A percentile compares a stretch with the other conserved stretches of the same genome.
Conservation (phyloP, 2,113 vertebrate species). For the Ovibos moschatus region DNA sequence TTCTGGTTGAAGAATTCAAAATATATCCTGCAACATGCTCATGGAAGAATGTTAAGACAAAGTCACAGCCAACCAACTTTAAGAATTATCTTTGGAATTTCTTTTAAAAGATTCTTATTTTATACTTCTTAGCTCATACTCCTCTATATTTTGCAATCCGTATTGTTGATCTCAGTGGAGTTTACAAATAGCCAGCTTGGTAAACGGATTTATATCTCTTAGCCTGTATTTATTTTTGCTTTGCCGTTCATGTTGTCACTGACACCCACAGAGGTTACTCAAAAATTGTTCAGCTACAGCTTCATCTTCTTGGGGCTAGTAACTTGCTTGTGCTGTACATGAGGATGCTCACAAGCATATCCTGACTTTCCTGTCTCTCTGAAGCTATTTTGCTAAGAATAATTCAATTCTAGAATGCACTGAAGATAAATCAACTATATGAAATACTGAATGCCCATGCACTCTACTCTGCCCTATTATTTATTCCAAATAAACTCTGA, state of each 20-base stretch:
- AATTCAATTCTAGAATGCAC: not conserved
- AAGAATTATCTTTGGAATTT: not conserved
- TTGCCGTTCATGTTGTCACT: not conserved
- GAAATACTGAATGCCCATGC: not conserved
- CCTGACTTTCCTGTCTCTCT: not conserved
- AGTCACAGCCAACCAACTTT: not conserved
- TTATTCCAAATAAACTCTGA: not conserved
- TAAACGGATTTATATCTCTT: not conserved
- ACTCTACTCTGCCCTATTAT: not conserved
- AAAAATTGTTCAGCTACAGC: not conserved
- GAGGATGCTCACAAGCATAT: not conserved
- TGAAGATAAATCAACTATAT: not conserved
- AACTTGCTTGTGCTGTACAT: not conserved
- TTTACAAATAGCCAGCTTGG: not conserved
- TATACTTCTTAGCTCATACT: not conserved
- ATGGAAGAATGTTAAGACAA: not conserved
- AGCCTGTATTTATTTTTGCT: not conserved
- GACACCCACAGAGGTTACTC: not conserved
- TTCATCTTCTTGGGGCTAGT: not conserved
- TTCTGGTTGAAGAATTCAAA: not conserved
- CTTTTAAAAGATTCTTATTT: not conserved
- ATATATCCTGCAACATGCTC: not conserved
- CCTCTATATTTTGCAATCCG: not conserved
- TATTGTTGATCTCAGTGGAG: not conserved
- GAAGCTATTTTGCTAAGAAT: not conserved